phyloP scores from a whole-genome alignment of 2,888 invertebrate species.

The Watsonalla binaria region DNA sequence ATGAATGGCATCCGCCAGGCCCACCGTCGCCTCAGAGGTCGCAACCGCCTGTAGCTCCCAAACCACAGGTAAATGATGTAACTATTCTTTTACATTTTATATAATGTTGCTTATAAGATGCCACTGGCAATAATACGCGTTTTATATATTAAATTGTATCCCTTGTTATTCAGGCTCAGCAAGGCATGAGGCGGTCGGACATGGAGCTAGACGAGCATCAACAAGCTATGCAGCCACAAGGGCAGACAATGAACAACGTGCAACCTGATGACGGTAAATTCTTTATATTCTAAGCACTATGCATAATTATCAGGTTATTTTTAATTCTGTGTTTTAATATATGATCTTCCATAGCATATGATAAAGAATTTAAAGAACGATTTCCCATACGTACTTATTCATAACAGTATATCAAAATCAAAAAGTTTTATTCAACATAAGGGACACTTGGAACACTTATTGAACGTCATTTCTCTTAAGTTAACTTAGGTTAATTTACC shows the following conservation, averaged over 20 bases:
- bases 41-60: constrained; percentile 78
- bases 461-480: too few species aligned
- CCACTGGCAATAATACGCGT: too few species aligned
- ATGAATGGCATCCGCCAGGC: constrained; percentile 69
- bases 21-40: constrained; percentile 74
- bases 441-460: too few species aligned
- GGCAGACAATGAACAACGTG: constrained; percentile 27
- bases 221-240: constrained; percentile 26
- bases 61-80: constrained; percentile 64
- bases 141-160: too few species aligned
- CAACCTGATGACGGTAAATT: constrained; percentile 50
- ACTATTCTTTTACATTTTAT: constrained; percentile 3
- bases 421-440: too few species aligned
- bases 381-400: too few species aligned
- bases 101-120: constrained; percentile 4
- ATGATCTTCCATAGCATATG: background rate
- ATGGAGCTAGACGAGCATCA: constrained; percentile 40
- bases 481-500: too few species aligned
- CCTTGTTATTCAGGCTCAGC: background rate
- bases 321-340: too few species aligned
- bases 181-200: constrained; percentile 43
- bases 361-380: too few species aligned
- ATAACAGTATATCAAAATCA: too few species aligned
- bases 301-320: too few species aligned
- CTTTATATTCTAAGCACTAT: background rate